Conservation (phyloP, 2,888 invertebrate species). For the Oxytorus armatus region DNA sequence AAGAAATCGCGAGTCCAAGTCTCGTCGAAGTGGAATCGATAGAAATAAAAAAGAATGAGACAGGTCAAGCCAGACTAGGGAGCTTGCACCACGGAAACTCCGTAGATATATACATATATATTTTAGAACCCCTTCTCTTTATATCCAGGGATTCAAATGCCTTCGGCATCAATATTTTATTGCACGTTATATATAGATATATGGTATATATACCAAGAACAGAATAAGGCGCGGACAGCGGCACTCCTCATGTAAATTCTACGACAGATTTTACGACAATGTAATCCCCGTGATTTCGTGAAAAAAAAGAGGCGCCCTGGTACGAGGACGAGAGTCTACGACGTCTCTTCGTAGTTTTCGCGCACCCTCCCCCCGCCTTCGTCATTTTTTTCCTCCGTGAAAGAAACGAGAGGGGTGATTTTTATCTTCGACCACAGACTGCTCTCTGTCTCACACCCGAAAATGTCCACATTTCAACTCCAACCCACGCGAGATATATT, state of each 20-base stretch:
- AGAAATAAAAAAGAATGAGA: constrained; percentile 34
- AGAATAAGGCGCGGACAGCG: constrained; percentile 67
- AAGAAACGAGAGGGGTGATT: constrained; percentile 60
- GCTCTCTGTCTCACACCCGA: constrained; percentile 32
- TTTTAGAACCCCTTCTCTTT: constrained; percentile 14
- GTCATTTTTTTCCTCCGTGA: constrained; percentile 32
- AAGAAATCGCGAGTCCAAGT: constrained; percentile 13
- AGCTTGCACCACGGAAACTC: constrained; percentile 29
- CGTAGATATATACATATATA: too few species aligned
- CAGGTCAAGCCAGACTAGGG: constrained; percentile 60
- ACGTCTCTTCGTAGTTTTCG: constrained; percentile 68
- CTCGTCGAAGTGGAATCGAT: constrained; percentile 21
- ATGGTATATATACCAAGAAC: constrained; percentile 44
- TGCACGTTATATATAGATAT: constrained; percentile 55
- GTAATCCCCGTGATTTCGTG: constrained; percentile 78
- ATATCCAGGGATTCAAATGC: constrained; percentile 62
- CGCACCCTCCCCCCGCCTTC: constrained; percentile 54
- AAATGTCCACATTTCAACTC: constrained; percentile 34
- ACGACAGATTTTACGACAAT: constrained; percentile 81
- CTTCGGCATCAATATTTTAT: constrained; percentile 72
- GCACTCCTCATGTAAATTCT: constrained; percentile 81
- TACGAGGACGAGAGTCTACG: constrained; percentile 67
- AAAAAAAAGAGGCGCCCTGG: constrained; percentile 58
- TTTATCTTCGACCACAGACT: constrained; percentile 63
- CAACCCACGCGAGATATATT: constrained; percentile 13